Conservation (phyloP, 2,888 invertebrate species). For the Petrolisthes manimaculis region DNA sequence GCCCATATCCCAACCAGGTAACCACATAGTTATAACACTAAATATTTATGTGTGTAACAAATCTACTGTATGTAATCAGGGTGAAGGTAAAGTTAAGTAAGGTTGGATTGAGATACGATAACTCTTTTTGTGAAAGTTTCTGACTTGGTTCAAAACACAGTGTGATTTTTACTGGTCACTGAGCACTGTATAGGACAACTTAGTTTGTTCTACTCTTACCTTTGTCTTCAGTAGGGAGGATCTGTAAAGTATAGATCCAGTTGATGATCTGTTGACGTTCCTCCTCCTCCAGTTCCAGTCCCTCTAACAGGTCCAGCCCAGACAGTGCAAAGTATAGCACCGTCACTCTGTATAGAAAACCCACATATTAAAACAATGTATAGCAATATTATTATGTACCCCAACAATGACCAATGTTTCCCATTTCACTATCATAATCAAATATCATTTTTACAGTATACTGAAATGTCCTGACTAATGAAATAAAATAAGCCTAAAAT, state of each 20-base stretch:
- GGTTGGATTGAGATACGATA: no score
- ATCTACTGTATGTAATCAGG: no score
- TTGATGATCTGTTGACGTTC: slow-evolving; percentile 81
- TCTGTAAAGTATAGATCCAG: slow-evolving; percentile 79
- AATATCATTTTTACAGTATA: not conserved
- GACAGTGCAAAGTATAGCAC: slow-evolving; percentile 65
- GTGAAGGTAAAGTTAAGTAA: no score
- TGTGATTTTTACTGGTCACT: no score
- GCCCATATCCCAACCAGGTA: no score
- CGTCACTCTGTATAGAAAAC: slow-evolving; percentile 59
- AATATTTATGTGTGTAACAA: no score
- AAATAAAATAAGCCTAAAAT: no score
- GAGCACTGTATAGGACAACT: no score
- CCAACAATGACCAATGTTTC: not conserved
- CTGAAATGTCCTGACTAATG: no score
- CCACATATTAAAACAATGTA: not conserved
- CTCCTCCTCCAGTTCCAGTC: slow-evolving; percentile 77
- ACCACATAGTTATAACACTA: no score
- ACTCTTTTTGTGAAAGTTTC: no score
- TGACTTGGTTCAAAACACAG: no score
- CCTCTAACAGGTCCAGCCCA: slow-evolving; percentile 80
- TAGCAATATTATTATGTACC: not conserved
- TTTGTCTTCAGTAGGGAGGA: slow-evolving; percentile 47
- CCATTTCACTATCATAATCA: not conserved
- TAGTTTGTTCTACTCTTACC: slow-evolving; percentile 9